phyloP scores from a whole-genome alignment of 1,140 invertebrate species.

The Drosophila quadrilineata region DNA sequence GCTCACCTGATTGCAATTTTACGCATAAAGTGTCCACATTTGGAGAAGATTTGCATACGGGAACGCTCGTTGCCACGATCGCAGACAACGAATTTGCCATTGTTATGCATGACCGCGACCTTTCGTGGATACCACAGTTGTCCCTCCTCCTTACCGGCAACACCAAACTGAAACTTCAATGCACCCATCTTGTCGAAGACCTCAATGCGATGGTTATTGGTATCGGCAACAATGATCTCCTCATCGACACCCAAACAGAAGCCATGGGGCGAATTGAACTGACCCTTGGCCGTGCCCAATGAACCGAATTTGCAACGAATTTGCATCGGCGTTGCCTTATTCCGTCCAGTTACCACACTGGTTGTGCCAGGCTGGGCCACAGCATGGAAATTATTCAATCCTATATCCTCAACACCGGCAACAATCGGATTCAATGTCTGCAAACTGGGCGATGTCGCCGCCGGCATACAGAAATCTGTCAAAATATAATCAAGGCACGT shows the following conservation, averaged over 20 bases:
- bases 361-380: conserved; percentile 61
- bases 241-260: conserved; percentile 97
- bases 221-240: conserved; percentile 97
- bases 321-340: conserved; percentile 91
- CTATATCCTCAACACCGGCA: conserved; percentile 67
- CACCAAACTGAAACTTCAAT: conserved; percentile 94
- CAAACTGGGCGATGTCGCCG: conserved; percentile 85
- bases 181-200: conserved; percentile 95
- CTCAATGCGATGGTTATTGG: conserved; percentile 97
- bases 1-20: conserved; percentile 90
- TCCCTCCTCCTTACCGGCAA: conserved; percentile 95
- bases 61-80: conserved; percentile 97
- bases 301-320: conserved; percentile 96
- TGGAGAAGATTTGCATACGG: conserved; percentile 97
- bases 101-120: conserved; percentile 94
- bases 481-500: conserved; percentile 82
- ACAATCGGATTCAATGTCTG: conserved; percentile 81
- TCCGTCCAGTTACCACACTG: conserved; percentile 83
- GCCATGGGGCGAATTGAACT: conserved; percentile 98
- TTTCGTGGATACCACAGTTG: conserved; percentile 98
- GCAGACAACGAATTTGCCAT: conserved; percentile 96
- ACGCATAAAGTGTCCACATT: conserved; percentile 93
- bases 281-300: conserved; percentile 93
- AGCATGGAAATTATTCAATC: conserved; percentile 72
- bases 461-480: conserved; percentile 82